phyloP scores from a whole-genome alignment of 2,113 vertebrate genomes.

The Delphinus delphis region DNA sequence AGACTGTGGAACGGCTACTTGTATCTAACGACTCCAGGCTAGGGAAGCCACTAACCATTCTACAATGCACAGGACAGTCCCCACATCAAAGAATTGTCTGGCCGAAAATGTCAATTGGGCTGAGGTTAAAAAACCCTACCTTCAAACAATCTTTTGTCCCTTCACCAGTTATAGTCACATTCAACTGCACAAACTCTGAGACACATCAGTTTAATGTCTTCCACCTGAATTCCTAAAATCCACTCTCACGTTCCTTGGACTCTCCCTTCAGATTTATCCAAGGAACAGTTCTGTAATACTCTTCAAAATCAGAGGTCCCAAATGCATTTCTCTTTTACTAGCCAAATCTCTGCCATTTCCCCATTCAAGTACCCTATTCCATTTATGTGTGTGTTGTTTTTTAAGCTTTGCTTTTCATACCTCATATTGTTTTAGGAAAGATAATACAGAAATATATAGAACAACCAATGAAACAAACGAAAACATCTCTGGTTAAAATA shows the following conservation, averaged over 20 bases:
- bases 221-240: background rate
- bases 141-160: background rate
- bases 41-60: too few relatives aligned
- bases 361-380: background rate
- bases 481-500: background rate
- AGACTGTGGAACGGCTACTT: background rate
- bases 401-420: background rate
- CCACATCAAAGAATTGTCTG: background rate
- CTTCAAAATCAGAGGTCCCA: background rate
- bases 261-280: background rate
- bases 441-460: background rate
- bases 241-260: background rate
- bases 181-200: background rate
- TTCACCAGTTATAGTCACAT: background rate
- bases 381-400: background rate
- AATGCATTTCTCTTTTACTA: background rate
- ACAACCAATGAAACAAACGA: background rate
- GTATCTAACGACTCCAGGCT: background rate
- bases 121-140: background rate
- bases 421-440: background rate
- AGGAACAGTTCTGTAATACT: background rate
- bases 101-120: background rate
- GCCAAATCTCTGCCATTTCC: background rate
- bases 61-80: background rate
- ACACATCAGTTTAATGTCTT: background rate